Evolutionary conservation across 2,797 vertebrate species (phyloP).

Genomic region (Coreius guichenoti): DNA sequence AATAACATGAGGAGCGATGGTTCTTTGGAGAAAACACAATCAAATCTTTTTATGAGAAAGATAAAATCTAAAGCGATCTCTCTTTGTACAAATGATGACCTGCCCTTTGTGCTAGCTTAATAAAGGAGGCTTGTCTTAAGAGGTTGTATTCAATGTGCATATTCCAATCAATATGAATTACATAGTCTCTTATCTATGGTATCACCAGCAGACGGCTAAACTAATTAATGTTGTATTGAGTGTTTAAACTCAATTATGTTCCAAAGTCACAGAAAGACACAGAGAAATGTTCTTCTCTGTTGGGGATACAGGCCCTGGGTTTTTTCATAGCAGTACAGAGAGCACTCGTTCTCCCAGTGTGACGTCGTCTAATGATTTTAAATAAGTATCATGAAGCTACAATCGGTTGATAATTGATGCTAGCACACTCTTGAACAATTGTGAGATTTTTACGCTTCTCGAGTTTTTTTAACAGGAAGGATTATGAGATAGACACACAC

Average conservation of each 20-base stretch:
- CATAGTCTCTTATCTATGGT: conserved; percentile 87
- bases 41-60: conserved; percentile 88
- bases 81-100: conserved; percentile 85
- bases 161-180: conserved; percentile 89
- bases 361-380: conserved; percentile 23
- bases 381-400: conserved; percentile 4
- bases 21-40: conserved; percentile 84
- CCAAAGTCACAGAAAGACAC: conserved; percentile 84
- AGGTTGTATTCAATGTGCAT: conserved; percentile 87
- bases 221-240: conserved; percentile 89
- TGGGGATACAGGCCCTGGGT: conserved; percentile 58
- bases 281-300: conserved; percentile 74
- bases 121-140: conserved; percentile 86
- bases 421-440: conserved; percentile 23
- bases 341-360: conserved; percentile 36
- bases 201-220: conserved; percentile 86
- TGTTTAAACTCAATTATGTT: conserved; percentile 89
- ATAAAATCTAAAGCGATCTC: conserved; percentile 86
- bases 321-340: conserved; percentile 61
- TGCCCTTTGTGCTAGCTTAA: conserved; percentile 85
- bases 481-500: not conserved
- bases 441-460: not conserved
- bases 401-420: conserved; percentile 14
- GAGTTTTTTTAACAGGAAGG: conserved; percentile 1
- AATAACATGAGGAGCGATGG: conserved; percentile 81